Base-by-base conservation (phyloP, 2,797 vertebrate species). In the Phrynocephalus guinanensis region DNA sequence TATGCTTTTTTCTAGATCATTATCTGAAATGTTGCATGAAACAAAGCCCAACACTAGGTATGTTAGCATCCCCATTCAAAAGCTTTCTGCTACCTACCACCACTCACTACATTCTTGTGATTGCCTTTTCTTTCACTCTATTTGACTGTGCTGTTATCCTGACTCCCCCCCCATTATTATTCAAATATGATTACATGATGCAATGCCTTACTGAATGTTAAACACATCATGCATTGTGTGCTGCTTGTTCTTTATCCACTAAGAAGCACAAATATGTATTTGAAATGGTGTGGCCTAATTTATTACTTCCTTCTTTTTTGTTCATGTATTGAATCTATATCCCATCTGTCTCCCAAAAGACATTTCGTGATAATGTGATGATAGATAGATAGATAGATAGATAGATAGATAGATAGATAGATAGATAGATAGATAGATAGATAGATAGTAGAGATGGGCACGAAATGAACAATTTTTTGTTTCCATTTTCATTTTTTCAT, bases 21-120 rank as follows among this genome's bases (percentile, higher is more conserved):
- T 79, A 44, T 75, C 28, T 83, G 56, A 90, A 67, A 75, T 82
- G 48, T 38, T 81, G 85, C 77, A 70, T 18, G 70, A 87, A 89
- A 83, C 60, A 79, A 63, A 79, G 24, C 26, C 44, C 60, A 30
- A 6, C 3, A 86, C 24, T 48, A 86, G 8, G 16, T n/a, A 67
- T 20, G 86, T 56, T 52, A 79, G 13, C 16, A 44, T 63, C 0
- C 20, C 60, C 24, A 6, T 13, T 72, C 63, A 8, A 85, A 84
- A 24, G 44, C 1, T 10, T 77, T 56, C 30, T 75, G 26, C 60
- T 85, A 78, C 0, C 60, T 85, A 80, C 0, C 0, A 33, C 15
- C 24, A 66, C 0, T 89, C 20, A 60, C 0, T 71, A 80, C 1
- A 79, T 3, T 9, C 80, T 84, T 68, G 48, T 79, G 82, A 88